Base-by-base conservation (phyloP, 1,140 invertebrate species). In the Himalopsyche phryganea region DNA sequence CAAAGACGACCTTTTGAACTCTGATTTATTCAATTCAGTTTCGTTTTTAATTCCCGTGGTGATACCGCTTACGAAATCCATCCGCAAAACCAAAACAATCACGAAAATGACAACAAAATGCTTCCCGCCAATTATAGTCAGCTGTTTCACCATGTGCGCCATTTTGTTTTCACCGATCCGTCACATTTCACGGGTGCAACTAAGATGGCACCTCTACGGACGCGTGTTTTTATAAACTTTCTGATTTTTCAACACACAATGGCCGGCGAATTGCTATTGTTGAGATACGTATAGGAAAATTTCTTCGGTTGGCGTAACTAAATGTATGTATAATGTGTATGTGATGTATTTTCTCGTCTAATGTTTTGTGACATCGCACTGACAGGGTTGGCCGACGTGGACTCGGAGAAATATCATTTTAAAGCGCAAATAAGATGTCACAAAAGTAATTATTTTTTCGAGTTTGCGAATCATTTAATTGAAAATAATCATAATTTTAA, bases 161-260 rank as follows among this genome's bases (percentile, higher is more conserved):
- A 52, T 40, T 51, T 32, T 41, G 32, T 20, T 56, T 20, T 13
- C 33, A 13, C 19, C 50, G 35, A 47, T 32, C 18, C 45, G 50
- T 53, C 33, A 53, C 50, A 60, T 53, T 41, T 48, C 46, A 17
- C 50, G 44, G 11, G 32, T 20, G 33, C n/a, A 51, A 60, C 58
- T 60, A 50, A 44, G 46, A 33, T 9, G 11, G 38, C 14, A 47
- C n/a, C 20, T 10, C 35, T 6, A 17, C 10, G 10, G 13, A 32
- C 23, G 13, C 9, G 44, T 49, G 41, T 19, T 60, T 54, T 60
- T 60, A 60, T 60, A 53, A 60, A 60, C 58, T 60, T 60, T 60
- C 58, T 41, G 58, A 48, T 60, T 48, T 38, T 20, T 14, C 15
- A 45, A 9, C 23, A 28, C 23, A 60, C 58, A 60, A 60, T 60